phyloP scores from a whole-genome alignment of 2,888 invertebrate genomes.

The Agrochola circellaris region DNA sequence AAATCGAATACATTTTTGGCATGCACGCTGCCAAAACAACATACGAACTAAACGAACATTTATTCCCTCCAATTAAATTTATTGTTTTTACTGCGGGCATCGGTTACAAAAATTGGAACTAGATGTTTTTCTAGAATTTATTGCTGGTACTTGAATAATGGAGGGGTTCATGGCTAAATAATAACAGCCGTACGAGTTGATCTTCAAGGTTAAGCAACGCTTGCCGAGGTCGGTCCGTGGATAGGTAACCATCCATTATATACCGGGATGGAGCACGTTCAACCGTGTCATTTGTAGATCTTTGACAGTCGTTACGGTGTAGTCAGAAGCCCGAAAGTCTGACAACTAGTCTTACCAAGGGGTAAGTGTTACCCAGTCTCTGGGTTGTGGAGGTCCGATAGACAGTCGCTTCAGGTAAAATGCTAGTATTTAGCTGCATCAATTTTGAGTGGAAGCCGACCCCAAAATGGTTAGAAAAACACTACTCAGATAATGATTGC shows the following conservation, averaged over 20 bases:
- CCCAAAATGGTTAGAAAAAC: too few relatives aligned
- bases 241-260: background rate
- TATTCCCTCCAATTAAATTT: slow-evolving; percentile 55
- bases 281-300: background rate
- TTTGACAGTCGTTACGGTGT: background rate
- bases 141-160: background rate
- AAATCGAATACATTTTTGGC: slow-evolving; percentile 42
- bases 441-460: too few relatives aligned
- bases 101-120: slow-evolving; percentile 39
- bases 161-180: background rate
- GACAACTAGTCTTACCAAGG: background rate
- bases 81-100: slow-evolving; percentile 31
- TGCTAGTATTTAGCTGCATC: background rate
- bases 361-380: too few relatives aligned
- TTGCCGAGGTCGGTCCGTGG: background rate
- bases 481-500: background rate
- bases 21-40: slow-evolving; percentile 36
- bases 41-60: slow-evolving; percentile 35
- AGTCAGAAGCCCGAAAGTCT: background rate
- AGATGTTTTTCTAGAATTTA: slow-evolving; percentile 35
- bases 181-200: background rate
- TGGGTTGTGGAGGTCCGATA: background rate
- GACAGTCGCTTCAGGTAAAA: background rate
- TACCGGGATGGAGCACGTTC: background rate
- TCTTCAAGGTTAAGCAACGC: background rate